phyloP scores from a whole-genome alignment of 2,113 vertebrate genomes.

The Myotis lucifugus region DNA sequence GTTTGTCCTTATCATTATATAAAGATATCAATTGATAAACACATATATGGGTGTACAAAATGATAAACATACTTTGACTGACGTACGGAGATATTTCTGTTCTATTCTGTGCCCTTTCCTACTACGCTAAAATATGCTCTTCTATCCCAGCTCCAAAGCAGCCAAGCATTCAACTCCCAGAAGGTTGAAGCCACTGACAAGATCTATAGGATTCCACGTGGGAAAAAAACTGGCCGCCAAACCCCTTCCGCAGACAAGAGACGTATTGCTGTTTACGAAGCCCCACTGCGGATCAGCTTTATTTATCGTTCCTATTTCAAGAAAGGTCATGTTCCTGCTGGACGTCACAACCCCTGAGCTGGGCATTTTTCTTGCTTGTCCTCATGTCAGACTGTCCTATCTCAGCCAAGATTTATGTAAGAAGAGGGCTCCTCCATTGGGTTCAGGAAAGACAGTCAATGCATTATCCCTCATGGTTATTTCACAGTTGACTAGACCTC shows the following conservation, averaged over 20 bases:
- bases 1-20: not conserved
- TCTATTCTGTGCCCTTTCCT: not conserved
- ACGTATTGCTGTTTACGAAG: slow-evolving; percentile 28
- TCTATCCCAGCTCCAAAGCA: not conserved
- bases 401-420: not conserved
- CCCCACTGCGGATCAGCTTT: slow-evolving; percentile 20
- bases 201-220: not conserved
- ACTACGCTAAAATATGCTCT: not conserved
- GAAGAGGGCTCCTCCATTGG: not conserved
- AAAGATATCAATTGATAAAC: not conserved
- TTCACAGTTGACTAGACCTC: not conserved
- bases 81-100: not conserved
- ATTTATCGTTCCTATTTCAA: slow-evolving; percentile 59
- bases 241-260: not conserved
- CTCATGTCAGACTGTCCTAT: not conserved
- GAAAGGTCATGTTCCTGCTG: slow-evolving; percentile 51
- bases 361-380: slow-evolving; percentile 25
- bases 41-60: not conserved
- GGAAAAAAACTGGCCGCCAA: slow-evolving; percentile 29
- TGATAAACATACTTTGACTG: not conserved
- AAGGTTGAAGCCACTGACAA: not conserved
- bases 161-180: not conserved
- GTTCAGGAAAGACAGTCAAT: not conserved
- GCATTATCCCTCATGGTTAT: not conserved
- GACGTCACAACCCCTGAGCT: not conserved